Base-by-base conservation (phyloP, 2,888 invertebrate genomes). In the Metopia argyrocephala region DNA sequence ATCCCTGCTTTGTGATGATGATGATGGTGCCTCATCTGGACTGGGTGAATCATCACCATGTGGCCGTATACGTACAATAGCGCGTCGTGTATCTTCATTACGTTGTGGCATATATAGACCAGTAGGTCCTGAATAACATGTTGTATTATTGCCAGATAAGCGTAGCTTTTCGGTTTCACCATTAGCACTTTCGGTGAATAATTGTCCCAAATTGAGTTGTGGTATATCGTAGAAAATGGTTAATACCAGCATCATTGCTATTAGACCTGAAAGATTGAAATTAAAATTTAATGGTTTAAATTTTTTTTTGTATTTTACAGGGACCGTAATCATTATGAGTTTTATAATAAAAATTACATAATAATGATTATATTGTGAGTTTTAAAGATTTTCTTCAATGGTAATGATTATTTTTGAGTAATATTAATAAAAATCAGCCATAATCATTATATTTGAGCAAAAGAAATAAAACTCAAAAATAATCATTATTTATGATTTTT, bases 151-250 rank as follows among this genome's bases (percentile, higher is more conserved):
- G n/a, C 87, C 86, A 62, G 94, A 93, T 46, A 94, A 91, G 5
- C 93, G 92, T 87, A 94, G 92, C 89, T 94, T 94, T 89, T 94
- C 94, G 0, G 94, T 93, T 86, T 94, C 94, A 38, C 89, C 88
- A 64, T 88, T 87, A 64, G 94, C 92, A 64, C 91, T 92, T 82
- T 94, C 92, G 62, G 95, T 94, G 90, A 96, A 96, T 54, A 96
- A 93, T 79, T 94, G 92, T 84, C 96, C 95, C 76, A 97, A 91
- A 90, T 97, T 96, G 85, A 97, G 92, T 91, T 97, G 96, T 4
- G 97, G 97, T 84, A 97, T 96, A 89, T 96, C 96, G 91, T 96
- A 96, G 91, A 96, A 95, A 27, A 96, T 94, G 2, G 96, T 95
- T 87, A 97, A 91, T 15, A 95, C 93, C 85, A 96, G 92, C 95